phyloP scores from a whole-genome alignment of 2,888 invertebrate genomes.

The Pegoplata infirma region DNA sequence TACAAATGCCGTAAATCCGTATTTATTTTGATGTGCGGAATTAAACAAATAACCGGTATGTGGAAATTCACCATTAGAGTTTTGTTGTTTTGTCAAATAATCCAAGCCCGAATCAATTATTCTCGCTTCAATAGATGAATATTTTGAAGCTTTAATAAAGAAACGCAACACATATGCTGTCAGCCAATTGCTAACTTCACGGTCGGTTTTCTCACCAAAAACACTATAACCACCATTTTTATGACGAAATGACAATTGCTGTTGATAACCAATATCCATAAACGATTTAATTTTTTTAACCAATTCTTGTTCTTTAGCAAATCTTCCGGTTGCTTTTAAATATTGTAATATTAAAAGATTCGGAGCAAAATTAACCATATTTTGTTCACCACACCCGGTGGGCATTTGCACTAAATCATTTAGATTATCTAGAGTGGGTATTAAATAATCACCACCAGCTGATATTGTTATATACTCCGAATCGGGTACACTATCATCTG shows the following conservation, averaged over 20 bases:
- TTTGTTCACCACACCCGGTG: constrained; percentile 85
- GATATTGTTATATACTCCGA: constrained; percentile 80
- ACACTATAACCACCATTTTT: constrained; percentile 87
- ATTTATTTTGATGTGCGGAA: constrained; percentile 81
- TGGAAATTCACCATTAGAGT: constrained; percentile 67
- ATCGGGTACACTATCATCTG: constrained; percentile 80
- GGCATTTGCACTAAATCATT: constrained; percentile 82
- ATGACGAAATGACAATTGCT: constrained; percentile 85
- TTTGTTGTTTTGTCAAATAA: constrained; percentile 85
- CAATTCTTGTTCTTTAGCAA: not conserved
- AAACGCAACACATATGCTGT: constrained; percentile 90
- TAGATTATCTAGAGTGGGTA: constrained; percentile 79
- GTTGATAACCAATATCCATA: constrained; percentile 82
- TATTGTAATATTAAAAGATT: constrained; percentile 83
- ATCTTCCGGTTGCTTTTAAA: constrained; percentile 78
- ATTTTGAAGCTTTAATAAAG: constrained; percentile 85
- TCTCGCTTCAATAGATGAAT: constrained; percentile 83
- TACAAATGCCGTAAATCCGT: constrained; percentile 88
- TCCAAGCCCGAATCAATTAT: constrained; percentile 83
- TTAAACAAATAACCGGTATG: constrained; percentile 80
- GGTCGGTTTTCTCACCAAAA: constrained; percentile 82
- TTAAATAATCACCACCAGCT: constrained; percentile 79
- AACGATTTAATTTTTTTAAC: constrained; percentile 77
- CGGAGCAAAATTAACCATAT: constrained; percentile 83
- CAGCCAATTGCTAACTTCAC: constrained; percentile 85